Evolutionary conservation across 2,113 vertebrate genomes (phyloP), one percentile per base, ranked within the genome.

Genomic region (Anhinga rufa): DNA sequence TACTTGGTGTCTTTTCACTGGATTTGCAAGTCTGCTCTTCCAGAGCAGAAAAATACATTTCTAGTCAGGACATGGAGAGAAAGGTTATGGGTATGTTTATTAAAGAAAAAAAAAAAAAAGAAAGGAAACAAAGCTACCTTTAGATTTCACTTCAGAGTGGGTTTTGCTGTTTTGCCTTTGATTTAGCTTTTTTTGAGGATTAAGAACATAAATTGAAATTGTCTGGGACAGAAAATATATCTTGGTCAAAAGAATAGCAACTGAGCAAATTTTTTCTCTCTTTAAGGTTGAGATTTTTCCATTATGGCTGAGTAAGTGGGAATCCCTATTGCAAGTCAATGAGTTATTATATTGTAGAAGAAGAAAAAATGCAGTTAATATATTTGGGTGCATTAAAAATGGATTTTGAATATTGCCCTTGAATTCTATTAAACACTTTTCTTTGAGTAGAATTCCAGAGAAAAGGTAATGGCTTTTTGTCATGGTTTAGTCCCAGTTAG

Each of bases 1-100:
- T 82, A 13, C 7, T 71, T 0, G 0, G 2, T 52, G 28, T 74
- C 14, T 61, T 88, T 64, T 77, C 24, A 57, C 7, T 86, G 44
- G 10, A 24, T 65, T 81, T 1, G 4, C 6, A 5, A 89, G 9
- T 34, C 29, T 83, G 19, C 32, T 64, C 6, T 77, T 86, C 10
- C 25, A 49, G 58, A 89, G 31, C 4, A 57, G 40, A 34, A 84
- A 18, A 14, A 26, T 38, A 24, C 3, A 20, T 6, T 7, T 72
- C 21, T 44, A 21, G 14, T 57, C 24, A 57, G 14, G 34, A 74
- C 55, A 42, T 3, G 32, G 9, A 36, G n/a, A 78, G n/a, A 58
- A 84, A 71, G 82, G 13, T 31, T 32, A 17, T 11, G 54, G 16
- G 5, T n/a, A 54, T 13, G 3, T 2, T 38, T 65, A 26, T 55